These are phyloP conservation scores for Synanthedon vespiformis DNA, from an alignment of 2,888 invertebrate genomes.

Conservation along the genomic window DNA sequence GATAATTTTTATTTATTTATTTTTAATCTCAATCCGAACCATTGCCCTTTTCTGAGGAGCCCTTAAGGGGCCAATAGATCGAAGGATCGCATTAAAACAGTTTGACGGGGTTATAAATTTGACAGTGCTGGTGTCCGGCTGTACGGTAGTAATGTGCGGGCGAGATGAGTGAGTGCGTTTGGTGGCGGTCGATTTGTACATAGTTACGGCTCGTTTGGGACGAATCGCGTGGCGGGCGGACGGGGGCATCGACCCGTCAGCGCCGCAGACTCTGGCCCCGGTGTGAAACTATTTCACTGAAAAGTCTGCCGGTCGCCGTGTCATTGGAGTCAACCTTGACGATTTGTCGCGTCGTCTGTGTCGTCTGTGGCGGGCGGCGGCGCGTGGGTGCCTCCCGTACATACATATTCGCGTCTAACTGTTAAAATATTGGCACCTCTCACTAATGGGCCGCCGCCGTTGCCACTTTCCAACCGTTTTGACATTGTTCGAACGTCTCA, in stretches of 20 bases:
- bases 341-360: conserved; percentile 60
- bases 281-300: conserved; percentile 67
- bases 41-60: too few species aligned
- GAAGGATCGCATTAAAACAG: too few species aligned
- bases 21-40: too few species aligned
- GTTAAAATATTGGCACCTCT: conserved; percentile 53
- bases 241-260: conserved; percentile 48
- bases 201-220: conserved; percentile 46
- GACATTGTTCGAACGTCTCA: conserved; percentile 1
- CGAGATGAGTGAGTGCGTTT: background rate
- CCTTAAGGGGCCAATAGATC: too few species aligned
- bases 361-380: conserved; percentile 31
- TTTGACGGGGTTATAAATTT: too few species aligned
- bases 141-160: too few species aligned
- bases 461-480: conserved; percentile 4
- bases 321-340: conserved; percentile 64
- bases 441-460: conserved; percentile 21
- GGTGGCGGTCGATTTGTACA: background rate
- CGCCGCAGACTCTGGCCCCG: conserved; percentile 36
- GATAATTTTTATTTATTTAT: too few species aligned
- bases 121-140: too few species aligned
- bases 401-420: conserved; percentile 42
- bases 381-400: conserved; percentile 55
- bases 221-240: conserved; percentile 50
- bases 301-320: conserved; percentile 56